Conservation (phyloP, 2,797 vertebrate species). For the Malurus splendens region DNA sequence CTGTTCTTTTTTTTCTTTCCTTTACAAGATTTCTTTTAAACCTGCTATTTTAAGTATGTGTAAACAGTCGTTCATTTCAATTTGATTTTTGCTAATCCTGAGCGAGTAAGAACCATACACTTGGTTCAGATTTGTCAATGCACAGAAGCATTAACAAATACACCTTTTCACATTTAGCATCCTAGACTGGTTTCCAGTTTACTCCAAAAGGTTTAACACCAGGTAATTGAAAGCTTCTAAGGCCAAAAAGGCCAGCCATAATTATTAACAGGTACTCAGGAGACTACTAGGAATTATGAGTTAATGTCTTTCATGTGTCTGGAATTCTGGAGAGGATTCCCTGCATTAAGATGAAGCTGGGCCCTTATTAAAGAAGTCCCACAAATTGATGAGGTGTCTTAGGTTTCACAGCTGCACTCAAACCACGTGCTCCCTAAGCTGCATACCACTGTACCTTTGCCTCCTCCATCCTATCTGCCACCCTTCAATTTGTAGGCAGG, state of each 20-base stretch:
- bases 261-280: constrained; percentile 41
- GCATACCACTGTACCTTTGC: neutral
- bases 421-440: constrained; percentile 1
- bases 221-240: constrained; percentile 28
- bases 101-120: neutral
- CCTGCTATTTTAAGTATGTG: neutral
- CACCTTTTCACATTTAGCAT: neutral
- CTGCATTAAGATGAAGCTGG: neutral
- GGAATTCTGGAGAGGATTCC: constrained; percentile 7
- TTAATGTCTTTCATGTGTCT: constrained; percentile 42
- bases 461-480: neutral
- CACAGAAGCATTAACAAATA: neutral
- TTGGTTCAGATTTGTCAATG: neutral
- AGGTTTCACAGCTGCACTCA: constrained; percentile 7
- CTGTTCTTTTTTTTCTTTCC: neutral
- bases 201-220: neutral
- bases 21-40: constrained; percentile 19
- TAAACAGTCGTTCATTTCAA: neutral
- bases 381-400: constrained; percentile 3
- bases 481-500: neutral
- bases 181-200: neutral
- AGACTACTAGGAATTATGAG: constrained; percentile 13
- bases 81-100: neutral
- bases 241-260: constrained; percentile 5
- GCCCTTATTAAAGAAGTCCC: neutral